Evolutionary conservation across 2,797 vertebrate species (phyloP), one percentile per base, ranked within the genome.

Genomic region (Oophaga sylvatica): DNA sequence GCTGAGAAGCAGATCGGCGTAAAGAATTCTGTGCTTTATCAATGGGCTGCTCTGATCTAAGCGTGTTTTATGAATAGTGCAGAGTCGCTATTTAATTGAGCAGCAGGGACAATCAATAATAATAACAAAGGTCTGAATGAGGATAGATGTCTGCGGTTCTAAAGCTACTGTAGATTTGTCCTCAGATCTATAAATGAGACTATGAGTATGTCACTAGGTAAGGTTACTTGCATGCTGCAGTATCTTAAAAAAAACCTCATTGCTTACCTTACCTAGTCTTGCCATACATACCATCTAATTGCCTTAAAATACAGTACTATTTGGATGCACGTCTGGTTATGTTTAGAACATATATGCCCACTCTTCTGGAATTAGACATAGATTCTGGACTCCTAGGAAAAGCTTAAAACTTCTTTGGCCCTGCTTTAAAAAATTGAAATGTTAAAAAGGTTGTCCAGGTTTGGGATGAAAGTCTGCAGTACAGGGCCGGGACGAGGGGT

Each of bases 101-200:
- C 67, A 80, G 82, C 48, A 6, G 76, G 48, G 41, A 75, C 29
- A 29, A 88, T 88, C 87, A 80, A 88, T 88, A 84, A 53, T 84
- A 84, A 84, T 88, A 41, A 70, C 53, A 70, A 83, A 70, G 63
- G 63, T 65, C 81, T 78, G 41, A 35, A 87, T 84, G 75, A 80
- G 63, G 26, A 88, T 84, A 63, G 63, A 88, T 83, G 79, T 79
- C 81, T 88, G 70, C 35, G 60, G 29, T 70, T 76, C 29, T 82
- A 48, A 68, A 81, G 67, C 73, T 88, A 62, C 65, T 71, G 20
- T 71, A 65, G 56, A 12, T 88, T n/a, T 75, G 62, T 73, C 56
- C 76, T 84, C 20, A 73, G 79, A 84, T 84, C 77, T 35, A 68
- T 78, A 67, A 35, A 22, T 22, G 48, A 60, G 62, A 75, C 29